Evolutionary conservation across 1,140 invertebrate genomes (phyloP), one percentile per base, ranked within the genome.

Genomic region (Temnothorax curvispinosus): DNA sequence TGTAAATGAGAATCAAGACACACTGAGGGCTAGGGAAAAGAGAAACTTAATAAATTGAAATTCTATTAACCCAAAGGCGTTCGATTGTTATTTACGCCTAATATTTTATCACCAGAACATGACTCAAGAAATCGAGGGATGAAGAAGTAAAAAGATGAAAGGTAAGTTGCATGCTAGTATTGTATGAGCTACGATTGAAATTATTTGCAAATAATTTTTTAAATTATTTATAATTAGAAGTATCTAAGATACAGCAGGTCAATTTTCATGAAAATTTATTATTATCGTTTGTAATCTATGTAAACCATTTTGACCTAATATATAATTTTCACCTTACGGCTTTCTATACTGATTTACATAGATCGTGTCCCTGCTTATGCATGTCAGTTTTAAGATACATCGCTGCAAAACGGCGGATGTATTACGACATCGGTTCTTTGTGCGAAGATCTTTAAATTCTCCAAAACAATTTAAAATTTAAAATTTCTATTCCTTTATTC

Each of bases 1-100:
- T 94, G 93, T 94, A 94, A 94, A 94, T 94, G 93, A 94, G 93
- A 94, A 94, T 93, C 92, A 93, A 94, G 93, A 94, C 92, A 94
- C 90, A 67, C n/a, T 91, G 92, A 94, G 89, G 92, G 93, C 93
- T 65, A 94, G 93, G 92, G 88, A 90, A 90, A 85, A 72, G 56
- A 80, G 38, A 67, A 94, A 94, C 94, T 93, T 93, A 94, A 94
- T 94, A 94, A 94, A 94, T 94, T 94, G 92, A 94, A 94, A 94
- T 94, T 94, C 93, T 94, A 94, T 94, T 93, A 94, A 94, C 91
- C 91, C 85, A 92, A 94, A 92, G 81, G 93, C 77, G 72, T 94
- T 90, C 74, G 21, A 90, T 88, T 72, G 75, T 91, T 64, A 89
- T 92, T 88, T 65, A 85, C 87, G 81, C 87, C 62, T 35, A 56